Percentiles rank a stretch among this genome's conserved stretches.
phyloP scores from a whole-genome alignment of 1,140 invertebrate species.

The Belonocnema kinseyi region DNA sequence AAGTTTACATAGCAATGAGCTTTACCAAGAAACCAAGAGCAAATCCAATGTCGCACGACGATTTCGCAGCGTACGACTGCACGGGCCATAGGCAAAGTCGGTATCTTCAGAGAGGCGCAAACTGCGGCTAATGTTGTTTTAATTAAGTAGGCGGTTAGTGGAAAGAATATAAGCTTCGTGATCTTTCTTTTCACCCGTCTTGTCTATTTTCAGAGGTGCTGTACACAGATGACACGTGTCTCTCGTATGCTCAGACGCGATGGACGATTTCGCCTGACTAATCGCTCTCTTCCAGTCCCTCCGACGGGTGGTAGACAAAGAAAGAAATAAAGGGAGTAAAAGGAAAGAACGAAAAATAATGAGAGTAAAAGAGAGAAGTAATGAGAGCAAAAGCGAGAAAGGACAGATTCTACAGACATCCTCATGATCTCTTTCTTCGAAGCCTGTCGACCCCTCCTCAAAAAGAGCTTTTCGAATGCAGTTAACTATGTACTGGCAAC shows the following conservation, averaged over 20 bases:
- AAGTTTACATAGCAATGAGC: conserved; percentile 50
- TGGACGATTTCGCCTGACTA: conserved; percentile 75
- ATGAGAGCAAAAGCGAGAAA: neutral
- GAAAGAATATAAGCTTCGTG: conserved; percentile 55
- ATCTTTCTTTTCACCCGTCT: conserved; percentile 48
- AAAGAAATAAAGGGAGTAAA: neutral
- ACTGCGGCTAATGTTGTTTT: conserved; percentile 70
- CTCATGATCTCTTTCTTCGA: conserved; percentile 30
- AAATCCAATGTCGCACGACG: conserved; percentile 39
- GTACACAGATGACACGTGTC: conserved; percentile 66
- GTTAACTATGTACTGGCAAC: neutral
- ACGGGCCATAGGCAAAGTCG: conserved; percentile 53
- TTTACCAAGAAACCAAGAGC: conserved; percentile 36
- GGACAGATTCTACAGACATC: neutral
- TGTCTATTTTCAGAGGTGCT: conserved; percentile 67
- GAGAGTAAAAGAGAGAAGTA: neutral
- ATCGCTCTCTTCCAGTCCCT: conserved; percentile 66
- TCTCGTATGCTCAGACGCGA: conserved; percentile 75
- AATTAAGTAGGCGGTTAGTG: conserved; percentile 73
- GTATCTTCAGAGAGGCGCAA: conserved; percentile 42
- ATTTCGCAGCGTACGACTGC: conserved; percentile 35
- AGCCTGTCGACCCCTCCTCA: conserved; percentile 22
- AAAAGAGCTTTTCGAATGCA: conserved; percentile 25
- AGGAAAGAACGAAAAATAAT: neutral
- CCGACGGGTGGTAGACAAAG: conserved; percentile 23